These are phyloP conservation scores for Pimpla rufipes DNA, from an alignment of 2,888 invertebrate genomes.

Conservation along the genomic window DNA sequence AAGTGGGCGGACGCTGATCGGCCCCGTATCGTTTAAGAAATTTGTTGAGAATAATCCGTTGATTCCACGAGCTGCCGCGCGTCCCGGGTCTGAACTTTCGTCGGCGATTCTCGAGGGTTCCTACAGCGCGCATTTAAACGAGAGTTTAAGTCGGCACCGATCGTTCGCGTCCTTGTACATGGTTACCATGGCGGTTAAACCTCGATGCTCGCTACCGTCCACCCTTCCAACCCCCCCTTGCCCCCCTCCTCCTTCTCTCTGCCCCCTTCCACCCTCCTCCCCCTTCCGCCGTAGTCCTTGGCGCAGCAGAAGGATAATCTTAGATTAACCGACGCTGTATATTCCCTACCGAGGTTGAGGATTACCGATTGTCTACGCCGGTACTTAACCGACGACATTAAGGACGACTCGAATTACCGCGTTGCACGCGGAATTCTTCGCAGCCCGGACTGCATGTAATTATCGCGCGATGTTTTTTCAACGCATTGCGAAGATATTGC, in stretches of 20 bases:
- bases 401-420: constrained; percentile 73
- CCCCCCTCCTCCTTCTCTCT: constrained; percentile 23
- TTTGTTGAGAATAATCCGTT: constrained; percentile 35
- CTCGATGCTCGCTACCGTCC: constrained; percentile 62
- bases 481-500: too few species aligned
- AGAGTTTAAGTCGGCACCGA: constrained; percentile 69
- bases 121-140: constrained; percentile 64
- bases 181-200: constrained; percentile 66
- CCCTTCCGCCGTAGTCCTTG: constrained; percentile 59
- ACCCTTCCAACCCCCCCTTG: too few species aligned
- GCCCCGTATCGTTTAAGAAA: constrained; percentile 7
- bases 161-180: constrained; percentile 68
- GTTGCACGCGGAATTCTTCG: constrained; percentile 40
- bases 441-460: neutral
- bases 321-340: constrained; percentile 67
- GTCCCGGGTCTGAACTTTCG: constrained; percentile 35
- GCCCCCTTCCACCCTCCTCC: constrained; percentile 60
- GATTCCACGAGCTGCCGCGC: constrained; percentile 1
- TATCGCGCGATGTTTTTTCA: too few species aligned
- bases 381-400: constrained; percentile 74
- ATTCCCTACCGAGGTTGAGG: constrained; percentile 53
- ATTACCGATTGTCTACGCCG: constrained; percentile 77
- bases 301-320: constrained; percentile 65
- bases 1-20: neutral
- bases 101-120: constrained; percentile 51